Evolutionary conservation across 37 sponge, comb jelly and placozoan species (phyloP), one percentile per base, ranked within the genome.

Genomic region (Dysidea cf. avara): DNA sequence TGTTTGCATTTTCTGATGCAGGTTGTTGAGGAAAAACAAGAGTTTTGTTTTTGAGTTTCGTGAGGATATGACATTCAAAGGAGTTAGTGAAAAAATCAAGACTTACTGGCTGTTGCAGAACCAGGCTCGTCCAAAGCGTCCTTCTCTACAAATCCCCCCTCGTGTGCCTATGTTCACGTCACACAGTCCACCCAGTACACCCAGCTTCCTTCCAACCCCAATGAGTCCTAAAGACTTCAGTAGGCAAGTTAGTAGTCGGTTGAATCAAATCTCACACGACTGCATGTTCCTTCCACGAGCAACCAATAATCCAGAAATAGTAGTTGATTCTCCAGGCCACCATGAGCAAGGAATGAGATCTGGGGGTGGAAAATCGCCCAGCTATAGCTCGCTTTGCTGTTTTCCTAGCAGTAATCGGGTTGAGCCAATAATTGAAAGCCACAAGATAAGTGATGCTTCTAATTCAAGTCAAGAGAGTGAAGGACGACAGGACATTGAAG

Each of bases 71-170:
- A 64, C 86, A 56, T 91, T 91, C 77, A 91, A 91, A 65, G 82
- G 82, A 70, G 87, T 91, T 7, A 64, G 53, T 13, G 74, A 77
- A 16, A 75, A 69, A 0, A 75, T 82, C 21, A 74, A 53, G 49
- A 86, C 87, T 71, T 91, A 91, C 77, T 91, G 69, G 64, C 61
- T 91, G 2, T 12, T 75, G n/a, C 76, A 74, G 29, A 88, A 83
- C 68, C n/a, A 51, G 39, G 65, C 46, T 77, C 77, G 1, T 64
- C 77, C 25, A 0, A 40, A 6, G 43, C 77, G 13, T 64, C 84
- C 14, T 60, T 34, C 53, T 26, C 5, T n/a, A 47, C 43, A 48
- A 36, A 46, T 13, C 2, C 34, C 16, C 30, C 20, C 31, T 28
- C 46, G 53, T 2, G 53, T 33, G 22, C 31, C 29, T n/a, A 25